phyloP scores from a whole-genome alignment of 2,888 invertebrate species.

The Pammene aurita region DNA sequence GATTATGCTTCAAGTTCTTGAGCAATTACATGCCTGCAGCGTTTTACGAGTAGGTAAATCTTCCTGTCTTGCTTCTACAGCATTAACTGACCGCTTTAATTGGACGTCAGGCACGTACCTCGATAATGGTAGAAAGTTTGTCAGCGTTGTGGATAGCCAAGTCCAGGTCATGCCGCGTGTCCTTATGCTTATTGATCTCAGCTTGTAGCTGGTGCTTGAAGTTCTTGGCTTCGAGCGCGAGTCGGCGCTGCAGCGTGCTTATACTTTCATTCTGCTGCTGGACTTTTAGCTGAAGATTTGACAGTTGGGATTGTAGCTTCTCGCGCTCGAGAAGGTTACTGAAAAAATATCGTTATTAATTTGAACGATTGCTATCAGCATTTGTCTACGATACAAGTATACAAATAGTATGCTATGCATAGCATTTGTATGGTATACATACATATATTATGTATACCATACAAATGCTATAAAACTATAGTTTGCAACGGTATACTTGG shows the following conservation, averaged over 20 bases:
- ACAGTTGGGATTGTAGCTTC: constrained; percentile 86
- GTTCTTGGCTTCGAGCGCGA: constrained; percentile 89
- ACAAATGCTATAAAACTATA: too few species aligned
- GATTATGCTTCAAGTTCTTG: too few species aligned
- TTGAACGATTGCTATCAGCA: too few species aligned
- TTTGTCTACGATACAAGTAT: too few species aligned
- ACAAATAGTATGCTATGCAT: too few species aligned
- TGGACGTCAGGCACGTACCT: constrained; percentile 57
- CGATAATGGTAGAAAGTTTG: constrained; percentile 83
- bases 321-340: constrained; percentile 89
- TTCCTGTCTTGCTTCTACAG: too few species aligned
- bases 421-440: too few species aligned
- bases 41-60: too few species aligned
- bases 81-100: too few species aligned
- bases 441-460: too few species aligned
- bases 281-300: constrained; percentile 79
- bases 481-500: too few species aligned
- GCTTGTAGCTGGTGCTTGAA: constrained; percentile 87
- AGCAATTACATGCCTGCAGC: too few species aligned
- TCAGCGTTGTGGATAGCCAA: constrained; percentile 85
- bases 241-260: constrained; percentile 86
- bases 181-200: constrained; percentile 88
- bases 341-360: neutral
- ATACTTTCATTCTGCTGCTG: constrained; percentile 86
- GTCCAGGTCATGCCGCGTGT: constrained; percentile 86